Evolutionary conservation across 2,113 vertebrate genomes (phyloP), one percentile per base, ranked within the genome.

Genomic region (Boulengerochromis microlepis): DNA sequence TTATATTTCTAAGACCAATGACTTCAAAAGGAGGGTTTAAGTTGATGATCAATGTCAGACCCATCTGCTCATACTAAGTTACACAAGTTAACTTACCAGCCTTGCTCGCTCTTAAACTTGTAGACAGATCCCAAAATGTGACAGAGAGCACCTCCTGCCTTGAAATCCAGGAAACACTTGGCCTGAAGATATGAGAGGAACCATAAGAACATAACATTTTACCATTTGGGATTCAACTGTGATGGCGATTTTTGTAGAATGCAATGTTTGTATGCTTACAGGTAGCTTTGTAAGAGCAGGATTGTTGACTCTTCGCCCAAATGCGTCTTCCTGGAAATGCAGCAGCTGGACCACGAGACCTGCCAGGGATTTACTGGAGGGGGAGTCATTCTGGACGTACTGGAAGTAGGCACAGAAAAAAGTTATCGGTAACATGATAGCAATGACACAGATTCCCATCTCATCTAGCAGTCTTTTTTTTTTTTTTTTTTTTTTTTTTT

Each of bases 121-220:
- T 99, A 99, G 90, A 98, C 98, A 59, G 98, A 98, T 54, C 98
- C 98, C 90, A 99, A 95, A 95, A 99, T 98, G 94, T 99, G 98
- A 96, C 98, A 99, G 50, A 99, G 97, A 78, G 98, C 97, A 45
- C 98, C 99, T 52, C 97, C 98, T 45, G 98, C 97, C 96, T 99
- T 99, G 94, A 99, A 99, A 97, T 99, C 98, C 96, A 99, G 95
- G 96, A 99, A 99, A 95, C 98, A 98, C 87, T 99, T 99, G 66
- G 98, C 97, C 99, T 99, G 84, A 45, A 96, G 12, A 81, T 2
- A 74, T n/a, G 50, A 71, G 7, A 87, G 5, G 4, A 88, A 31
- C 6, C 78, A 47, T n/a, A 9, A 54, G 33, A 61, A 33, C 15
- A 45, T 8, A 3, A 35, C 2, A 1, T 52, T n/a, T 83, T 53